A percentile compares a stretch with the other conserved stretches of the same genome.
These are phyloP conservation scores for Scelioninae gen. 1 DNA, from an alignment of 2,888 invertebrate genomes.

Conservation along the genomic window DNA sequence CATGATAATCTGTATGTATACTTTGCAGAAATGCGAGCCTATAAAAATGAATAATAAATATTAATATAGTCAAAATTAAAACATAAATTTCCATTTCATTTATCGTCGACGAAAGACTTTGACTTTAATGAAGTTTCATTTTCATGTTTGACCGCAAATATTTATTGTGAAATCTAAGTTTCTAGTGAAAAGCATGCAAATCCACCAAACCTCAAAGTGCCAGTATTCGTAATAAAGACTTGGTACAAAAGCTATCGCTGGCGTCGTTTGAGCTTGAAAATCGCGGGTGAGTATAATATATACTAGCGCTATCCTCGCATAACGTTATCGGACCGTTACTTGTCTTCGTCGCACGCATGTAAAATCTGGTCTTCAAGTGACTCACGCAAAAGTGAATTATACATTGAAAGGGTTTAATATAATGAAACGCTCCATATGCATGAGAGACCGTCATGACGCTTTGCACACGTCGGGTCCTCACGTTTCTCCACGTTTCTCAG, in stretches of 20 bases:
- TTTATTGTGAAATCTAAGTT: slow-evolving; percentile 67
- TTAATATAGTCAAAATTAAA: slow-evolving; percentile 55
- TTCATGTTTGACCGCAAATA: slow-evolving; percentile 68
- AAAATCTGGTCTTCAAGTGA: slow-evolving; percentile 85
- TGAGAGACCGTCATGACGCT: slow-evolving; percentile 84
- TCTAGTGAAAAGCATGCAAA: slow-evolving; percentile 68
- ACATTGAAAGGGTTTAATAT: slow-evolving; percentile 89
- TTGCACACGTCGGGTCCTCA: slow-evolving; percentile 75
- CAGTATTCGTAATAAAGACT: slow-evolving; percentile 78
- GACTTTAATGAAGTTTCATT: slow-evolving; percentile 68
- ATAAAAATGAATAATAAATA: slow-evolving; percentile 55
- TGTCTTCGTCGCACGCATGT: slow-evolving; percentile 70
- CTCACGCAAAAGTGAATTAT: slow-evolving; percentile 89
- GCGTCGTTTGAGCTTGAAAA: slow-evolving; percentile 76
- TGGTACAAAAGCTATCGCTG: slow-evolving; percentile 76
- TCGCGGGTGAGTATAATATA: slow-evolving; percentile 79
- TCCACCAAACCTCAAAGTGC: slow-evolving; percentile 70
- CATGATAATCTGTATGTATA: background rate
- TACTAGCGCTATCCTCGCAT: slow-evolving; percentile 67
- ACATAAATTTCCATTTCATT: slow-evolving; percentile 65
- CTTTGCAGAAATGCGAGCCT: background rate
- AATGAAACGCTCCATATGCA: slow-evolving; percentile 88
- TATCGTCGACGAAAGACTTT: slow-evolving; percentile 52
- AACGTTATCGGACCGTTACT: slow-evolving; percentile 68
- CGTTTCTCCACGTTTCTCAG: slow-evolving; percentile 78